These are phyloP conservation scores for Synanthedon myopaeformis DNA, from an alignment of 2,888 invertebrate genomes.

Conservation along the genomic window DNA sequence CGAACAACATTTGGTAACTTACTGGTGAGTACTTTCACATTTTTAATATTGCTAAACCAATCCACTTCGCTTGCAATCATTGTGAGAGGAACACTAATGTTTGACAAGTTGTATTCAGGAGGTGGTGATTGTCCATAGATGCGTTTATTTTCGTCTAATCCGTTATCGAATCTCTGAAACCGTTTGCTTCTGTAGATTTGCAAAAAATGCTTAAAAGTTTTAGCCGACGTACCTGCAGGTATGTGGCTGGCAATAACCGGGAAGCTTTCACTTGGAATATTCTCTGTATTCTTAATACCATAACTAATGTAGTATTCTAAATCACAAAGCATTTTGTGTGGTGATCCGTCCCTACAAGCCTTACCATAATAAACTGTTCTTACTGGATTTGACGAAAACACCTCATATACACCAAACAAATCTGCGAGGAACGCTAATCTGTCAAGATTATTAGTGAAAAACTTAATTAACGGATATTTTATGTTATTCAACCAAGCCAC, in stretches of 20 bases:
- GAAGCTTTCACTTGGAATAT: conserved; percentile 32
- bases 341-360: conserved; percentile 27
- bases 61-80: conserved; percentile 43
- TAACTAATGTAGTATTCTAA: conserved; percentile 37
- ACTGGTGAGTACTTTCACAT: conserved; percentile 26
- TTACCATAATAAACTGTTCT: conserved; percentile 30
- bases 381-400: conserved; percentile 29
- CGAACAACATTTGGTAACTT: conserved; percentile 30
- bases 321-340: conserved; percentile 32
- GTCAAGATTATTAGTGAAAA: conserved; percentile 26
- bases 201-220: conserved; percentile 43
- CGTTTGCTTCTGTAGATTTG: conserved; percentile 38
- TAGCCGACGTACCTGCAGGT: conserved; percentile 43
- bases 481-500: conserved; percentile 39
- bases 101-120: conserved; percentile 38
- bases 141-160: conserved; percentile 22
- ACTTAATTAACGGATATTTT: conserved; percentile 33
- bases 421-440: conserved; percentile 22
- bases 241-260: conserved; percentile 45
- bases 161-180: conserved; percentile 47
- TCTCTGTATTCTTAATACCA: conserved; percentile 33
- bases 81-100: conserved; percentile 33
- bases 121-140: conserved; percentile 29
- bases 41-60: conserved; percentile 39
- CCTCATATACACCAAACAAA: conserved; percentile 31